Conservation (phyloP, 2,888 invertebrate species). For the Eueremaeus valkanovi region DNA sequence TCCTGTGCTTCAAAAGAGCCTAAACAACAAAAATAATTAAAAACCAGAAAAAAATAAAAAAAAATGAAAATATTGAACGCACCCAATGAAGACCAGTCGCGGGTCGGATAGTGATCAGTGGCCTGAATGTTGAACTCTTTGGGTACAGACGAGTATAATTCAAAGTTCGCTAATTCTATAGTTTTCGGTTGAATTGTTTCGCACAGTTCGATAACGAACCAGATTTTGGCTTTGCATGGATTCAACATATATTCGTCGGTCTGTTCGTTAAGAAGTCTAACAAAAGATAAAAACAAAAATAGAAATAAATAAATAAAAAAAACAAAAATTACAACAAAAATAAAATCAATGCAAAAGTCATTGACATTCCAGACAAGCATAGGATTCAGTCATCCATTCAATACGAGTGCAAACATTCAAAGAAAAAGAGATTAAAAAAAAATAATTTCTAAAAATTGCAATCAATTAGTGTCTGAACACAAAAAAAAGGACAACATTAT, state of each 20-base stretch:
- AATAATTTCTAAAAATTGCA: too few relatives aligned
- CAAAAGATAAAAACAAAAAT: conserved; percentile 40
- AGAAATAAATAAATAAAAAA: too few relatives aligned
- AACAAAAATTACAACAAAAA: too few relatives aligned
- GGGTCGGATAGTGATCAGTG: conserved; percentile 80
- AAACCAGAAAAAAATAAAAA: not conserved
- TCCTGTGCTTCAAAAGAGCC: conserved; percentile 84
- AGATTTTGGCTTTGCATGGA: conserved; percentile 77
- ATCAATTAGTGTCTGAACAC: too few relatives aligned
- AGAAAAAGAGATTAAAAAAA: too few relatives aligned
- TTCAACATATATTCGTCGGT: conserved; percentile 97
- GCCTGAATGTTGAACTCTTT: conserved; percentile 82
- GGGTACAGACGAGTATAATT: conserved; percentile 94
- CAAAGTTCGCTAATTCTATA: conserved; percentile 94
- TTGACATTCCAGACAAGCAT: too few relatives aligned
- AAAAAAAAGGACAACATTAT: too few relatives aligned
- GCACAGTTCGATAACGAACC: conserved; percentile 97
- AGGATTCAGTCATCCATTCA: too few relatives aligned
- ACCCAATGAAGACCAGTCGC: conserved; percentile 71
- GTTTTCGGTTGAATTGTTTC: conserved; percentile 85
- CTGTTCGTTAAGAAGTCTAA: conserved; percentile 78
- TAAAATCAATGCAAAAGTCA: too few relatives aligned
- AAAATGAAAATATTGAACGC: not conserved
- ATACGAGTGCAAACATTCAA: too few relatives aligned
- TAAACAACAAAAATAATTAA: not conserved